These are phyloP conservation scores for Halcyon chelicuti DNA, from an alignment of 2,797 vertebrate species.

Conservation along the genomic window DNA sequence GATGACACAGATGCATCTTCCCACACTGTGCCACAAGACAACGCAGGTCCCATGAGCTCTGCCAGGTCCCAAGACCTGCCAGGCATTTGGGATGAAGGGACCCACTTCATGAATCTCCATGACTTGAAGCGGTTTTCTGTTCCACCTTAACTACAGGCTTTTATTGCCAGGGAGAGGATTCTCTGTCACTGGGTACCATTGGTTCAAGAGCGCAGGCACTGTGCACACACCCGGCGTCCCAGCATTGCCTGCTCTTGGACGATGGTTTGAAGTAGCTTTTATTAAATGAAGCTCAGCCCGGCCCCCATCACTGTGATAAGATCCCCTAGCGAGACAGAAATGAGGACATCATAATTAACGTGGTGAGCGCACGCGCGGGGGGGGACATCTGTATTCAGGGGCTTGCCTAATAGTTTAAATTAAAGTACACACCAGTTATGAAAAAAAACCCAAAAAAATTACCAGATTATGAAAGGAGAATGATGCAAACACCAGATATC, in stretches of 20 bases:
- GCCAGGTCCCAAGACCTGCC: neutral
- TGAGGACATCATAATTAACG: conserved; percentile 73
- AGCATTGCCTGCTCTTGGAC: neutral
- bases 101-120: neutral
- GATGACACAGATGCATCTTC: neutral
- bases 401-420: conserved; percentile 58
- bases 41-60: neutral
- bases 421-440: conserved; percentile 55
- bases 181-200: neutral
- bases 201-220: accelerated
- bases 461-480: conserved; percentile 33
- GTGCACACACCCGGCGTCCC: neutral
- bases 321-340: conserved; percentile 63
- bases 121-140: neutral
- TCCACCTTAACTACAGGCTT: neutral
- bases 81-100: neutral
- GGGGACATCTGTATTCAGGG: conserved; percentile 3
- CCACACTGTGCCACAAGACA: neutral
- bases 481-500: conserved; percentile 61
- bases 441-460: neutral
- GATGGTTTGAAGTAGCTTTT: neutral
- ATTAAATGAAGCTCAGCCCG: neutral
- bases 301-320: conserved; percentile 48
- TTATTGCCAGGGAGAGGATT: neutral
- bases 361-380: accelerated